phyloP scores from a whole-genome alignment of 2,888 invertebrate genomes.

The Drosophila meridiana region DNA sequence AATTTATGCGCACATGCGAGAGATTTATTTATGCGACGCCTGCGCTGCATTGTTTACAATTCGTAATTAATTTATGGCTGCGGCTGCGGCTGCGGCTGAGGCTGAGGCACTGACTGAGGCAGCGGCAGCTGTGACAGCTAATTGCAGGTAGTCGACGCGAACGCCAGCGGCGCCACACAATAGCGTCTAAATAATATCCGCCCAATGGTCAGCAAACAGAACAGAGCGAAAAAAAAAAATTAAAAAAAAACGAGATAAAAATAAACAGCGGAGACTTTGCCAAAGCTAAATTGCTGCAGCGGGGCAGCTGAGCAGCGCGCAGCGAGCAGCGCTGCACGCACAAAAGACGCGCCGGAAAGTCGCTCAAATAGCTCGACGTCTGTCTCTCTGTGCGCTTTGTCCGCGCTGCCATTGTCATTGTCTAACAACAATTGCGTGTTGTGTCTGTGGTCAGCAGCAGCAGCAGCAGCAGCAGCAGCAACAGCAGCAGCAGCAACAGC shows the following conservation, averaged over 20 bases:
- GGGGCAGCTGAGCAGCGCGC: conserved; percentile 2
- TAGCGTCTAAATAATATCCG: conserved; percentile 83
- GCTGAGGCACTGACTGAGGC: conserved; percentile 39
- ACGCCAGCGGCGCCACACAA: conserved; percentile 74
- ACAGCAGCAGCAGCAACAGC: neutral
- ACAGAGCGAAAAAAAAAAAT: conserved; percentile 6
- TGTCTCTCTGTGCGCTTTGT: conserved; percentile 14
- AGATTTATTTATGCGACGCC: conserved; percentile 71
- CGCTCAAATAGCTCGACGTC: conserved; percentile 24
- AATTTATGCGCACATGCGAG: conserved; percentile 73
- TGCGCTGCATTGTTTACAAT: conserved; percentile 75
- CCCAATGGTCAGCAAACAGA: conserved; percentile 69
- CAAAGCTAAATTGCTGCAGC: conserved; percentile 48
- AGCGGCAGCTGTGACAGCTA: conserved; percentile 65
- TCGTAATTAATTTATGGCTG: conserved; percentile 72
- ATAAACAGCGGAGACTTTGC: conserved; percentile 24
- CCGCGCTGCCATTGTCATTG: conserved; percentile 53
- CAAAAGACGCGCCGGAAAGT: conserved; percentile 65
- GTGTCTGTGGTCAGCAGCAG: conserved; percentile 49
- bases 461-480: conserved; percentile 26
- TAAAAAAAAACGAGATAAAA: neutral
- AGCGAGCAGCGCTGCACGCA: conserved; percentile 49
- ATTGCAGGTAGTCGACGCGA: conserved; percentile 65
- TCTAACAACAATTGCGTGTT: conserved; percentile 74
- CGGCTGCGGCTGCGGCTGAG: conserved; percentile 38